Base-by-base conservation (phyloP, 64 coral and sea anemone species). In the Actinia tenebrosa region DNA sequence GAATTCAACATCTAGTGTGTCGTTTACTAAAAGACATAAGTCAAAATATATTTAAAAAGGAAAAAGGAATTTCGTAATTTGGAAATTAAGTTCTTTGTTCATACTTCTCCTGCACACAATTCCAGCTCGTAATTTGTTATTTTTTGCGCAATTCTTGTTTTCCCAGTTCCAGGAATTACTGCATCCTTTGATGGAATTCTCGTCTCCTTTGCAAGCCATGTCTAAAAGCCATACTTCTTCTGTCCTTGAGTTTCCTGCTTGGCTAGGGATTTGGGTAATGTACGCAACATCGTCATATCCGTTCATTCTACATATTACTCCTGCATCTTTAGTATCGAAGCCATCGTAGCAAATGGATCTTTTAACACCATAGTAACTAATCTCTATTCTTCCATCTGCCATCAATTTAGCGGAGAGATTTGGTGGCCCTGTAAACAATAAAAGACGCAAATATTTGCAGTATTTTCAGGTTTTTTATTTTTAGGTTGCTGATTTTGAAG, bases 281-380 rank as follows among this genome's bases (percentile, higher is more conserved):
- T 79, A 46, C 7, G 26, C 77, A 6, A 42, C 77, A 46, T 79
- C 44, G 3, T 46, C 44, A 79, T 30, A 79, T 30, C 77, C 77
- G 3, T 44, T 42, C 77, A 79, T 79, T 79, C 42, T 42, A 42
- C 77, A 79, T 79, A 79, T 79, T 79, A 79, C 77, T 79, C 44
- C 0, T 81, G 50, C 79, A 47, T 53, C 79, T 18, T 45, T 19
- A 0, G 15, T 26, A 75, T 75, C 69, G 10, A 26, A 75, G n/a
- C 26, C 69, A 37, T 75, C 8, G 27, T 43, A 75, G 11, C 69
- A 75, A 75, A 75, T 43, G 2, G 26, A 75, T 15, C 69, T 30
- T 5, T 26, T 75, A 37, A 75, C 69, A 75, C 26, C 26, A 37
- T 75, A 75, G 25, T 75, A 75, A 15, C 10, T 10, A 75, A 75